These are phyloP conservation scores for Denticeps clupeoides DNA, from an alignment of 2,797 vertebrate species.

Conservation along the genomic window DNA sequence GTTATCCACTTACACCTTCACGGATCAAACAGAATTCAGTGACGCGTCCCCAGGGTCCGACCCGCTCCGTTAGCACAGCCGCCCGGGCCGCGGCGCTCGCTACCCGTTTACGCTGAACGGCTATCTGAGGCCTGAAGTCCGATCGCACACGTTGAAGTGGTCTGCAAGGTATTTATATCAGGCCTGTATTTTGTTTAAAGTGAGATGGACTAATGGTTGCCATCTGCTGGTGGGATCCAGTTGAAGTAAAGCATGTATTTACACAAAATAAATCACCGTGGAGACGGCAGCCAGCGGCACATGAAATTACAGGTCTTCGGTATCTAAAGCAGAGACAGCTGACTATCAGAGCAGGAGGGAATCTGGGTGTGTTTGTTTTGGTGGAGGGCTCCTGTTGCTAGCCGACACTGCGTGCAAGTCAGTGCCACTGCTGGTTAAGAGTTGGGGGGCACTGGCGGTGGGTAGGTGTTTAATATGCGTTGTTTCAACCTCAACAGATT, in stretches of 20 bases:
- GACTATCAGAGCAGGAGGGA: conserved; percentile 25
- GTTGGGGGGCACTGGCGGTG: conserved; percentile 17
- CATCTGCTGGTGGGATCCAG: conserved; percentile 39
- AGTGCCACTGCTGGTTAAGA: conserved; percentile 1
- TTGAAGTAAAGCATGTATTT: conserved; percentile 35
- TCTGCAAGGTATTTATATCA: conserved; percentile 31
- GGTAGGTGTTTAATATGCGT: conserved; percentile 10
- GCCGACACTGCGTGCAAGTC: conserved; percentile 13
- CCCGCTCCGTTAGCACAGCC: neutral
- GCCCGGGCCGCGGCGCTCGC: neutral
- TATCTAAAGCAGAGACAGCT: conserved; percentile 29
- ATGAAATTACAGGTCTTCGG: conserved; percentile 36
- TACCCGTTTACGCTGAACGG: conserved; percentile 20
- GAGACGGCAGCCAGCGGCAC: conserved; percentile 30
- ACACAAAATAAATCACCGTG: conserved; percentile 37
- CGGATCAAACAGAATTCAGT: conserved; percentile 18
- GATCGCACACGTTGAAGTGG: conserved; percentile 33
- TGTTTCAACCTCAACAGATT: conserved; percentile 10
- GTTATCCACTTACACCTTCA: conserved; percentile 5
- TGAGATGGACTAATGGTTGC: conserved; percentile 39
- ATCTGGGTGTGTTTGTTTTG: conserved; percentile 27
- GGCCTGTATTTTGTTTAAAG: conserved; percentile 34
- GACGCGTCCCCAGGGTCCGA: conserved; percentile 9
- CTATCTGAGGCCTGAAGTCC: conserved; percentile 22
- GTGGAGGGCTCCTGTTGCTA: conserved; percentile 25